Evolutionary conservation across 2,888 invertebrate species (phyloP).

Genomic region (Ectropis crepuscularia): DNA sequence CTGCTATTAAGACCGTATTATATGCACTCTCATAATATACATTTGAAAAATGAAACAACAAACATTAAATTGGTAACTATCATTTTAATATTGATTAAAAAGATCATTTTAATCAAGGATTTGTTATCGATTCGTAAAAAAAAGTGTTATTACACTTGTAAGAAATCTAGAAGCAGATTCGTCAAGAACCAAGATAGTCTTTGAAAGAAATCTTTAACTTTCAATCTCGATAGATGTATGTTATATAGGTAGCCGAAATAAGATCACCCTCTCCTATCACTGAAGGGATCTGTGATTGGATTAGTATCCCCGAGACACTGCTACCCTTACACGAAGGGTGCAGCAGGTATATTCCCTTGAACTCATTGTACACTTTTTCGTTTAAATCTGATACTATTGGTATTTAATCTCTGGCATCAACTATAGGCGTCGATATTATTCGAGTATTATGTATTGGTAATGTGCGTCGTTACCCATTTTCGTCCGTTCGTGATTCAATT

Average conservation of each 20-base stretch:
- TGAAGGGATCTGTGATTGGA: constrained; percentile 66
- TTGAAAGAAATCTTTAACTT: not conserved
- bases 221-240: constrained; percentile 7
- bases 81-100: not conserved
- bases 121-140: no score
- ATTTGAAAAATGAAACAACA: constrained; percentile 11
- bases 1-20: constrained; percentile 70
- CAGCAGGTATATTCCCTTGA: constrained; percentile 43
- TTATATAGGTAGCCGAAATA: constrained; percentile 12
- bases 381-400: constrained; percentile 4
- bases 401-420: not conserved
- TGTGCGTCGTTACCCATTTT: constrained; percentile 13
- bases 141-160: no score
- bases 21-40: constrained; percentile 45
- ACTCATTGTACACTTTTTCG: constrained; percentile 19
- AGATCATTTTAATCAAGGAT: no score
- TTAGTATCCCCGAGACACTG: constrained; percentile 64
- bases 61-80: not conserved
- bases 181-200: not conserved
- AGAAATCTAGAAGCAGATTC: no score
- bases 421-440: constrained; percentile 2
- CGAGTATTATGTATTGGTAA: constrained; percentile 13
- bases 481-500: not conserved
- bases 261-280: constrained; percentile 49
- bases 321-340: constrained; percentile 49